Evolutionary conservation across 2,888 invertebrate species (phyloP).

Genomic region (Brenthis daphne): DNA sequence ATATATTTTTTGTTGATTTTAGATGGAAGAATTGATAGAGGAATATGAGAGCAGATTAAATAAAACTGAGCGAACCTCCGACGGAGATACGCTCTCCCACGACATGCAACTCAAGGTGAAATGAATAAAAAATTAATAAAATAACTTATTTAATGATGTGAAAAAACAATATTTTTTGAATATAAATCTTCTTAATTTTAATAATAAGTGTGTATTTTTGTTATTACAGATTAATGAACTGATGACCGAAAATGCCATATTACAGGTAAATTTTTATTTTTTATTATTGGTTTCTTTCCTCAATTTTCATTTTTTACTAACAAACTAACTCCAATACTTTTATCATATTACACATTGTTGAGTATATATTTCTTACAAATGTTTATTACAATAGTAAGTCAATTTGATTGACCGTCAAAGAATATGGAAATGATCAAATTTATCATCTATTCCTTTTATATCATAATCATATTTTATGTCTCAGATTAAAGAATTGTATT

Average conservation of each 20-base stretch:
- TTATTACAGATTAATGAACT: conserved; percentile 55
- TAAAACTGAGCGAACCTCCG: conserved; percentile 30
- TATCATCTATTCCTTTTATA: too few relatives aligned
- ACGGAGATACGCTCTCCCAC: conserved; percentile 46
- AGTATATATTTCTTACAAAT: too few relatives aligned
- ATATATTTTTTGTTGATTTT: conserved; percentile 12
- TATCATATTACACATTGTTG: too few relatives aligned
- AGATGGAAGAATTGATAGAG: conserved; percentile 68
- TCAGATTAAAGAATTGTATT: too few relatives aligned
- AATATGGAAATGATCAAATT: too few relatives aligned
- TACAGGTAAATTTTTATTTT: conserved; percentile 54
- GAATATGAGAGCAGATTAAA: conserved; percentile 61
- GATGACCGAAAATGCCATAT: conserved; percentile 56
- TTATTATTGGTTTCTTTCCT: too few relatives aligned
- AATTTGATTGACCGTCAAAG: too few relatives aligned
- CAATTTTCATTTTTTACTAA: too few relatives aligned
- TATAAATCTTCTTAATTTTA: background rate
- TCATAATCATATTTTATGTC: too few relatives aligned
- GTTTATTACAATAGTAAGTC: too few relatives aligned
- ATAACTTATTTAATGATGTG: background rate
- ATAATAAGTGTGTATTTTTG: background rate
- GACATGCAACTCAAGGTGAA: conserved; percentile 51
- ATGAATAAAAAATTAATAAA: background rate
- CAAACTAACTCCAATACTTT: too few relatives aligned
- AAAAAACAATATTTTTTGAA: background rate